Evolutionary conservation across 2,888 invertebrate genomes (phyloP).

Genomic region (Phytoseiulus persimilis): DNA sequence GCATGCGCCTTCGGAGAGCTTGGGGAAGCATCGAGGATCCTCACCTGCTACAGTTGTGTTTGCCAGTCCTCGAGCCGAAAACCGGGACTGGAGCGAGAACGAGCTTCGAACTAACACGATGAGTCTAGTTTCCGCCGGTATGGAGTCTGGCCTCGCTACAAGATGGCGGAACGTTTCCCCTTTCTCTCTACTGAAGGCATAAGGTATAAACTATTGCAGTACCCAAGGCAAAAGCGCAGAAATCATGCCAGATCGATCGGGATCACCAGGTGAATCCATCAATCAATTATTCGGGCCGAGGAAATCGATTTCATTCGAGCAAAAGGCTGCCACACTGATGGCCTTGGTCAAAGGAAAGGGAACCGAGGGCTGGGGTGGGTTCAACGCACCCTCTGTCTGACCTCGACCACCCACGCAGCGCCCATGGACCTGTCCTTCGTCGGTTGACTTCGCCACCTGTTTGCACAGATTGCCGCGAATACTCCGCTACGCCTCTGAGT

Average conservation of each 20-base stretch:
- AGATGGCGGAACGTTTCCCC: background rate
- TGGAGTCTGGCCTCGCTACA: background rate
- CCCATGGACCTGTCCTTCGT: background rate
- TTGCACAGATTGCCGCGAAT: background rate
- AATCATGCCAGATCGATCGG: background rate
- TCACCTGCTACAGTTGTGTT: background rate
- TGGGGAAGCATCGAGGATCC: background rate
- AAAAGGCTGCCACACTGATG: background rate
- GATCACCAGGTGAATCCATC: background rate
- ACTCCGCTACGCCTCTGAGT: background rate
- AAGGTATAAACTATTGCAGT: background rate
- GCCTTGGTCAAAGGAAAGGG: background rate
- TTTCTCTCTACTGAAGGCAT: background rate
- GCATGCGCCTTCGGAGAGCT: too few species aligned
- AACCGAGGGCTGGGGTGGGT: background rate
- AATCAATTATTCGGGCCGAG: background rate
- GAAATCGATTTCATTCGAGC: background rate
- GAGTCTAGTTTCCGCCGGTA: background rate
- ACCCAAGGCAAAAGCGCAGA: background rate
- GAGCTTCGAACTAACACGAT: background rate
- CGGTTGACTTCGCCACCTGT: slow-evolving; percentile 5
- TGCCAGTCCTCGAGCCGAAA: background rate
- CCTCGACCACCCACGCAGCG: background rate
- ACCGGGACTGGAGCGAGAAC: background rate
- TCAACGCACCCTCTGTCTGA: slow-evolving; percentile 5